phyloP scores from a whole-genome alignment of 2,888 invertebrate species.

The Apotomis capreana region DNA sequence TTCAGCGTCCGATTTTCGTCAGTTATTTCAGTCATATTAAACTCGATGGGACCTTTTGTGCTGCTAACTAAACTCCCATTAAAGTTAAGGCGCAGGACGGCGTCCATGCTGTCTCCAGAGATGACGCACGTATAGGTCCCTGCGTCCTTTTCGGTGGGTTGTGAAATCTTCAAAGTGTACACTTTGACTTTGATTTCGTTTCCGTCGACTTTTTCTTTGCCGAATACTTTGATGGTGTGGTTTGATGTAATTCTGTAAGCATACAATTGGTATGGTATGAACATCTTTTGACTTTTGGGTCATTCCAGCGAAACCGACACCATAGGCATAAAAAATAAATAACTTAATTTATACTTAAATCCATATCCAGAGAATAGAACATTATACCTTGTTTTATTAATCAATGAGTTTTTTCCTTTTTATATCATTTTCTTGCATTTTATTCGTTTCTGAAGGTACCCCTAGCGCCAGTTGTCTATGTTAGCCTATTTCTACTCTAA shows the following conservation, averaged over 20 bases:
- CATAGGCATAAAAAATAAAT: no score
- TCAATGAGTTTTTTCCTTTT: no score
- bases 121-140: conserved; percentile 24
- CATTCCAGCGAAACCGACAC: no score
- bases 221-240: conserved; percentile 46
- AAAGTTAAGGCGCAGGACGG: conserved; percentile 11
- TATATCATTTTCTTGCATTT: no score
- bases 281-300: no score
- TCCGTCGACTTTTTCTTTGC: conserved; percentile 51
- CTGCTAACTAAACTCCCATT: neutral
- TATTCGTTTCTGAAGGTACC: no score
- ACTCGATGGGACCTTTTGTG: neutral
- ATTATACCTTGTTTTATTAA: no score
- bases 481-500: no score
- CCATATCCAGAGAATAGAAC: no score
- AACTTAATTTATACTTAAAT: no score
- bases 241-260: conserved; percentile 43
- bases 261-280: no score
- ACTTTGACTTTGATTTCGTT: conserved; percentile 56
- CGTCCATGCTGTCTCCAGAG: neutral
- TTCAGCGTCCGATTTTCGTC: conserved; percentile 50
- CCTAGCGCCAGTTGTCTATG: no score
- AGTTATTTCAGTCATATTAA: neutral
- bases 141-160: conserved; percentile 21
- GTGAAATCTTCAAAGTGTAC: conserved; percentile 11